Evolutionary conservation across 2,888 invertebrate genomes (phyloP).

Genomic region (Tipula unca): DNA sequence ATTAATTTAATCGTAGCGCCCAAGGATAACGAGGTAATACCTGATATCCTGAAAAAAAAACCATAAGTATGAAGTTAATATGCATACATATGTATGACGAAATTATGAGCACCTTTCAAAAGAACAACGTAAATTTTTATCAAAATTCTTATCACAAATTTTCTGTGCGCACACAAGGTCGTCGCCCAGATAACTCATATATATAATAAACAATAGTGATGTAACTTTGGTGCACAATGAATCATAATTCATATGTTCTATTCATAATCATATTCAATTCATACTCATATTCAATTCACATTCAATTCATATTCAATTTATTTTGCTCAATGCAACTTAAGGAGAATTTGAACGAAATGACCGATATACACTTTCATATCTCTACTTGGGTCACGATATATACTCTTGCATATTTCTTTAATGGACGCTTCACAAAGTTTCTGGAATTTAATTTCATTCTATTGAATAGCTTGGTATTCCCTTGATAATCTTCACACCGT

Average conservation of each 20-base stretch:
- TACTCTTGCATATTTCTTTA: too few relatives aligned
- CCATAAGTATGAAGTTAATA: neutral
- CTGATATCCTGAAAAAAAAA: neutral
- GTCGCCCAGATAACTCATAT: neutral
- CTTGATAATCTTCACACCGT: neutral
- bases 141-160: neutral
- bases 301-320: neutral
- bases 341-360: too few relatives aligned
- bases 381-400: too few relatives aligned
- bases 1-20: neutral
- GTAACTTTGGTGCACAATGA: neutral
- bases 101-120: neutral
- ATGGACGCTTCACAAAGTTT: neutral
- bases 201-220: neutral
- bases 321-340: too few relatives aligned
- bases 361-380: too few relatives aligned
- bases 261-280: neutral
- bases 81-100: neutral
- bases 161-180: neutral
- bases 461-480: too few relatives aligned
- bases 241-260: neutral
- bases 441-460: too few relatives aligned
- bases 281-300: neutral
- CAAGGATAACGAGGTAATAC: neutral
- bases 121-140: neutral